Evolutionary conservation across 2,888 invertebrate species (phyloP).

Genomic region (Abrostola tripartita): DNA sequence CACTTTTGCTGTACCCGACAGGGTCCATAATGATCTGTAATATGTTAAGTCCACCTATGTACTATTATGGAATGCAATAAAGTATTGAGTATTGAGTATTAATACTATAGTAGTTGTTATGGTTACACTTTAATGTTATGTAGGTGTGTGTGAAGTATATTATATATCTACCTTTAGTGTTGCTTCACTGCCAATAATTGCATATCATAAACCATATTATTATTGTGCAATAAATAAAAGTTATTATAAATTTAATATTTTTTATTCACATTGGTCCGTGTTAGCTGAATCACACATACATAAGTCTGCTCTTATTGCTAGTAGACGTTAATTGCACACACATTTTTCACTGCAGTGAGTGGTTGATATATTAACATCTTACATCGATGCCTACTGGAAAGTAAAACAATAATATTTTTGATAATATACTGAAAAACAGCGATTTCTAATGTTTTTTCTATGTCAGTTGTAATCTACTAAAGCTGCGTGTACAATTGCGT

Average conservation of each 20-base stretch:
- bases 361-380: background rate
- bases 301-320: conserved; percentile 50
- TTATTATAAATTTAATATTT: conserved; percentile 64
- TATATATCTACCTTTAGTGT: conserved; percentile 26
- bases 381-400: too few relatives aligned
- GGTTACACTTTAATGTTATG: conserved; percentile 12
- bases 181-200: conserved; percentile 46
- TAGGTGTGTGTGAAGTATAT: conserved; percentile 33
- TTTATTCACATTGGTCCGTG: conserved; percentile 73
- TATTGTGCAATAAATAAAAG: conserved; percentile 68
- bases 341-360: conserved; percentile 38
- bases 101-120: conserved; percentile 13
- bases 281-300: conserved; percentile 56
- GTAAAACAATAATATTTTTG: background rate
- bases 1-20: too few relatives aligned
- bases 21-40: too few relatives aligned
- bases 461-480: too few relatives aligned
- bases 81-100: too few relatives aligned
- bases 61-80: too few relatives aligned
- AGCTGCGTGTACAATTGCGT: too few relatives aligned
- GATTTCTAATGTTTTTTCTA: too few relatives aligned
- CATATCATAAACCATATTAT: conserved; percentile 46
- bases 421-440: too few relatives aligned
- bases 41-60: too few relatives aligned
- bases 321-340: conserved; percentile 46